Base-by-base conservation (phyloP, 2,113 vertebrate genomes). In the Tapirus terrestris region DNA sequence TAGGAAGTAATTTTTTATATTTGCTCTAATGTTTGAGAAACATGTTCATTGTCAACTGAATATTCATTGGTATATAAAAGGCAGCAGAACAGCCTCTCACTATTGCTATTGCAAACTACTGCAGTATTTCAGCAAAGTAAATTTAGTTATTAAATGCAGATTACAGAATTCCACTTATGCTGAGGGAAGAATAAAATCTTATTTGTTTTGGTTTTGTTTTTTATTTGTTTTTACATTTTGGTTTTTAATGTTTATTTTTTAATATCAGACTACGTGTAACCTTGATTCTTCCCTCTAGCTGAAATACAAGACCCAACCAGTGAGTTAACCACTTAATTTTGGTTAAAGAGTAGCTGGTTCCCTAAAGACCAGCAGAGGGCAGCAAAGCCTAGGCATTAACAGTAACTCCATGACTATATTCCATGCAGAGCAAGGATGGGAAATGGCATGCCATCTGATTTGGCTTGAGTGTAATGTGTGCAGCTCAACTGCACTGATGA, bases 281-380 rank as follows among this genome's bases (percentile, higher is more conserved):
- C 2, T 56, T 68, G 2, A 63, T 89, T 89, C 3, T 84, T 76
- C 5, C 17, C 70, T 70, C 70, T 63, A n/a, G 4, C 11, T 81
- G 16, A 2, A 89, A 89, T 73, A 6, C 23, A 89, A 93, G 48
- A 92, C n/a, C 13, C 31, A 56, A 36, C 33, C 25, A 58, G 2
- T 29, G 17, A 93, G 2, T 48, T 29, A 58, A 84, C 23, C 1
- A 16, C 6, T 43, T 21, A 56, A 5, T 70, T 89, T 80, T 61
- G 17, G 76, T 90, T 48, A 45, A 84, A 45, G 13, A 10, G 29
- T 48, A 68, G 11, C 16, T 85, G 3, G 6, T 65, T 80, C 36
- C 33, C 36, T 23, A 13, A 1, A 0, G 1, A 29, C 76, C 98
- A 98, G 96, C 80, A 98, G 98, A 96, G 98, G 94, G 86, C 95